Base-by-base conservation (phyloP, 2,888 invertebrate genomes). In the Machimus rusticus region DNA sequence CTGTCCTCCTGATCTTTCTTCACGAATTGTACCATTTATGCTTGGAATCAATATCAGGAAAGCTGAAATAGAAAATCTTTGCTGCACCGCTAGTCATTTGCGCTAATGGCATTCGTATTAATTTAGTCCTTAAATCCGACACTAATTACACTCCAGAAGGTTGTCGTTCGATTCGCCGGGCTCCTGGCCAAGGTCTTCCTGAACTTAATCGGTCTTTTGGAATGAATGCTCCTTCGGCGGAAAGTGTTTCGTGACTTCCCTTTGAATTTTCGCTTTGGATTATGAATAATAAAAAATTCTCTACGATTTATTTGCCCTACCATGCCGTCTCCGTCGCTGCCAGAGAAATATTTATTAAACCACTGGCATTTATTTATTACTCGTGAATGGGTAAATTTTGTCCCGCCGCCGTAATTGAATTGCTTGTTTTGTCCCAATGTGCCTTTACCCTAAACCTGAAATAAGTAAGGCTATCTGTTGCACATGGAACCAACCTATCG, bases 391-490 rank as follows among this genome's bases (percentile, higher is more conserved):
- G 14, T 74, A n/a, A 43, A 39, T 78, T 39, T 78, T 39, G 78
- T 78, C 78, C 37, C 78, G 78, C 78, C 78, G 39, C 78, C 5
- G 8, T 78, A 78, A 78, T 78, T 78, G 78, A 78, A 78, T 78
- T 39, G 23, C 19, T 78, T 78, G 76, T 37, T 39, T 23, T 78
- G 46, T 23, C 23, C 23, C 9, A 34, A 77, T 37, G 77, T 37
- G n/a, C 34, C 12, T 74, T 76, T 66, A 76, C 37, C 76, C 14
- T 46, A 16, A 14, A 23, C 8, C 57, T 23, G 57, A n/a, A 66
- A 14, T 23, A 9, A 9, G 14, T 43, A 43, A 46, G 43, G 46
- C 43, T 23, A 78, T 78, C 78, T 78, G 78, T 78, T 78, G 78
- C 78, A 78, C 43, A 14, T 78, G 28, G 28, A 66, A 66, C 28